Conservation (phyloP, 2,113 vertebrate species). For the Suncus etruscus region DNA sequence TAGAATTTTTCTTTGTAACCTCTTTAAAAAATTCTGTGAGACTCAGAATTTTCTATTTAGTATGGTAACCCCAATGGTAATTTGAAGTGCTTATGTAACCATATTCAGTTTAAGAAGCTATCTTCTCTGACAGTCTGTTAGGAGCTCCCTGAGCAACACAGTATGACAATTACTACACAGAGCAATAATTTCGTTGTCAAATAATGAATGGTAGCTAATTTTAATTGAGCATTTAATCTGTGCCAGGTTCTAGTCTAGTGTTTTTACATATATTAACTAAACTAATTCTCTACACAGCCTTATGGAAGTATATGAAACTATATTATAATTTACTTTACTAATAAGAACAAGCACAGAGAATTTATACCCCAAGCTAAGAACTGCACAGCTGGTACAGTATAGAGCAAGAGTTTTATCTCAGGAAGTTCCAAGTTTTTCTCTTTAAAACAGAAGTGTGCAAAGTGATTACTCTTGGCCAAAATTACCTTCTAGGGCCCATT, state of each 20-base stretch:
- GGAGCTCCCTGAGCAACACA: not conserved
- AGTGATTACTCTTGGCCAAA: not conserved
- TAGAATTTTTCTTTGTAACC: not conserved
- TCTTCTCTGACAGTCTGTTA: not conserved
- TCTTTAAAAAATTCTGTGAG: not conserved
- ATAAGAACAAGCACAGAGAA: not conserved
- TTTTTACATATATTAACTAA: not conserved
- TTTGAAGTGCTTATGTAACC: not conserved
- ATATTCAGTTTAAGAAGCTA: not conserved
- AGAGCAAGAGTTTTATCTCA: not conserved
- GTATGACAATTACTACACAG: not conserved
- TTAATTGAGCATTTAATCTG: not conserved
- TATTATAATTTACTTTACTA: not conserved
- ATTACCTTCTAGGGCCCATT: not conserved
- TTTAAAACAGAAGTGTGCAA: conserved; percentile 32
- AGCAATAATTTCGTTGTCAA: not conserved
- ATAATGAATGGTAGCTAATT: not conserved
- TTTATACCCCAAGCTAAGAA: not conserved
- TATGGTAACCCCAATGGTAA: not conserved
- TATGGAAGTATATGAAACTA: not conserved
- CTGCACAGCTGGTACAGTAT: not conserved
- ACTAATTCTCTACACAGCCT: not conserved
- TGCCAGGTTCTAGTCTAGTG: not conserved
- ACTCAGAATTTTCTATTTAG: not conserved
- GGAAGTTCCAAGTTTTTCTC: not conserved